Conservation (phyloP, 2,797 vertebrate species). For the Premnoplex brunnescens region DNA sequence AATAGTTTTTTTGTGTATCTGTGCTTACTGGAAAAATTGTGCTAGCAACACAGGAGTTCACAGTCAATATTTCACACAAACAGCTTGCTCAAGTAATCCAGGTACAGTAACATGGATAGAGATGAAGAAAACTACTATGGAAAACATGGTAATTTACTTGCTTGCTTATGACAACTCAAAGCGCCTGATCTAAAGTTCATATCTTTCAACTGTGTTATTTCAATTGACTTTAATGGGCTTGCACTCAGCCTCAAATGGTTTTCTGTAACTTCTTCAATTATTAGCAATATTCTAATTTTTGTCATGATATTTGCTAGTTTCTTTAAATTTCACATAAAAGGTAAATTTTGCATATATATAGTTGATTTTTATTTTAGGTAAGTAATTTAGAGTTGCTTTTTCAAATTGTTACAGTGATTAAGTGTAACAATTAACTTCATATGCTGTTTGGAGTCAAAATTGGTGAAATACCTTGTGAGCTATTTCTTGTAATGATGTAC, state of each 20-base stretch:
- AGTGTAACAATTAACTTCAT: not conserved
- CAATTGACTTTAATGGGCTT: not conserved
- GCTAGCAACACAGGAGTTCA: not conserved
- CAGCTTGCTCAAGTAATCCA: not conserved
- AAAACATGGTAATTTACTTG: slow-evolving; percentile 61
- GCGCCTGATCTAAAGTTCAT: not conserved
- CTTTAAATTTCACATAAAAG: not conserved
- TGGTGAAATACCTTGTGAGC: not conserved
- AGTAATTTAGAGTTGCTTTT: not conserved
- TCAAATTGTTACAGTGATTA: not conserved
- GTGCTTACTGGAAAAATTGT: not conserved
- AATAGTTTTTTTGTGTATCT: slow-evolving; percentile 6
- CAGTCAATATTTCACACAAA: not conserved
- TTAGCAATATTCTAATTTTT: not conserved
- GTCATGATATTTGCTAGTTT: not conserved
- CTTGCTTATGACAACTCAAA: not conserved
- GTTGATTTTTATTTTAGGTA: not conserved
- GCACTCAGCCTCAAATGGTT: not conserved
- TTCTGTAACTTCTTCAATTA: not conserved
- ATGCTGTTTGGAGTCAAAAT: not conserved
- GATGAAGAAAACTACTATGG: slow-evolving; percentile 61
- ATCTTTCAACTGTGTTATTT: not conserved
- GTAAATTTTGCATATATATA: not conserved
- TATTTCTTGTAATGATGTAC: not conserved
- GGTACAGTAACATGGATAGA: slow-evolving; percentile 6